phyloP scores from a whole-genome alignment of 1,140 invertebrate species.

The Yoshiicerus persimilis region DNA sequence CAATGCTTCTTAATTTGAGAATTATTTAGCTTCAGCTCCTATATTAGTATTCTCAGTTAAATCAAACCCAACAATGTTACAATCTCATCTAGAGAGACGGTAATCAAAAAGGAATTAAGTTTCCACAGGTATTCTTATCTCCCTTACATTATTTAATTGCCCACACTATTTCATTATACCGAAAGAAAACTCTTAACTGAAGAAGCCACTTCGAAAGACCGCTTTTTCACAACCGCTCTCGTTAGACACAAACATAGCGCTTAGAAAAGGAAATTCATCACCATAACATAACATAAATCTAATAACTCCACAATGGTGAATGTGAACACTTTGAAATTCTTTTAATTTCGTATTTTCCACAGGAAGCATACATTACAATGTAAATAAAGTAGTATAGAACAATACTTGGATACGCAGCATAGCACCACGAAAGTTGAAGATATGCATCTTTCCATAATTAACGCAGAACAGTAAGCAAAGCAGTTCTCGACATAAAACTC shows the following conservation, averaged over 20 bases:
- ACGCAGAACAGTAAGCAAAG: background rate
- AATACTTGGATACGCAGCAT: background rate
- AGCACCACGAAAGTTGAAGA: background rate
- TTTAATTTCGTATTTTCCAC: background rate
- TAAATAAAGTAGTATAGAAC: background rate
- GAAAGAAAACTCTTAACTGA: background rate
- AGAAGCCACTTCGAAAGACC: background rate
- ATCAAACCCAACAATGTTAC: background rate
- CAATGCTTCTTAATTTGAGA: background rate
- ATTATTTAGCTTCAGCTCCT: background rate
- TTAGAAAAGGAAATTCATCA: background rate
- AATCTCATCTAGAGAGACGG: background rate
- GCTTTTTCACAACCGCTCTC: background rate
- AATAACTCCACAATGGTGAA: background rate
- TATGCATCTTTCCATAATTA: background rate
- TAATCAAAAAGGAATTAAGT: background rate
- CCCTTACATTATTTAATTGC: background rate
- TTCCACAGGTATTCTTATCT: background rate
- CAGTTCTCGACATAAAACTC: background rate
- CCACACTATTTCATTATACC: background rate
- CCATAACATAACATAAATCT: background rate
- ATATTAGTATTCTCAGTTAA: background rate
- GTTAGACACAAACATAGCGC: background rate
- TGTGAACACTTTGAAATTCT: background rate
- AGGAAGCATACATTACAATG: background rate